Evolutionary conservation across 2,797 vertebrate species (phyloP).

Genomic region (Taenioides sp.): DNA sequence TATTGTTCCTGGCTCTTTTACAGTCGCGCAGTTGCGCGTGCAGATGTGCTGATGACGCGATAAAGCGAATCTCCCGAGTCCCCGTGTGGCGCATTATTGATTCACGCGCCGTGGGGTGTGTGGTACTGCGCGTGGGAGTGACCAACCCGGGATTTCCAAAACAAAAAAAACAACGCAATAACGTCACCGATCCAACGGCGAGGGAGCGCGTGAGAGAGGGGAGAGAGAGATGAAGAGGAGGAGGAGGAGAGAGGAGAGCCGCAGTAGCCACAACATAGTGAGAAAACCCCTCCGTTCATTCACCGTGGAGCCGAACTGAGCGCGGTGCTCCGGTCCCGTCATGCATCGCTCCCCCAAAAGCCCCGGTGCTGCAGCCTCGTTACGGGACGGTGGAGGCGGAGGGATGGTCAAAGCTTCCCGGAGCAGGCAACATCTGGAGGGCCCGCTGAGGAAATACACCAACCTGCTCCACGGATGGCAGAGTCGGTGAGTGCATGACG

Average conservation of each 20-base stretch:
- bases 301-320: background rate
- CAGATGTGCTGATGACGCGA: background rate
- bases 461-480: conserved; percentile 94
- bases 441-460: conserved; percentile 90
- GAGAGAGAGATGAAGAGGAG: background rate
- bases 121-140: conserved; percentile 44
- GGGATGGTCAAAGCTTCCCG: conserved; percentile 43
- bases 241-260: conserved; percentile 18
- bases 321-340: background rate
- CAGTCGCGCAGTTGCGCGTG: too few species aligned
- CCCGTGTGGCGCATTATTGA: conserved; percentile 33
- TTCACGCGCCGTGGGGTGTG: conserved; percentile 33
- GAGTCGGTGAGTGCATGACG: conserved; percentile 79
- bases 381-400: conserved; percentile 4
- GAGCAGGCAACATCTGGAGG: conserved; percentile 79
- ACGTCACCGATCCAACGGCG: conserved; percentile 38
- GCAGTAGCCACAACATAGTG: conserved; percentile 34
- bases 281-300: conserved; percentile 30
- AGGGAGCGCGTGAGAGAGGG: background rate
- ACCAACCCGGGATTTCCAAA: conserved; percentile 70
- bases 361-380: conserved; percentile 25
- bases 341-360: background rate
- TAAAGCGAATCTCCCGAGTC: background rate
- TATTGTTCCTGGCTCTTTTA: too few species aligned
- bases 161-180: conserved; percentile 52